These are phyloP conservation scores for Fragum whitleyi DNA, from an alignment of 2,888 invertebrate species.

Conservation along the genomic window DNA sequence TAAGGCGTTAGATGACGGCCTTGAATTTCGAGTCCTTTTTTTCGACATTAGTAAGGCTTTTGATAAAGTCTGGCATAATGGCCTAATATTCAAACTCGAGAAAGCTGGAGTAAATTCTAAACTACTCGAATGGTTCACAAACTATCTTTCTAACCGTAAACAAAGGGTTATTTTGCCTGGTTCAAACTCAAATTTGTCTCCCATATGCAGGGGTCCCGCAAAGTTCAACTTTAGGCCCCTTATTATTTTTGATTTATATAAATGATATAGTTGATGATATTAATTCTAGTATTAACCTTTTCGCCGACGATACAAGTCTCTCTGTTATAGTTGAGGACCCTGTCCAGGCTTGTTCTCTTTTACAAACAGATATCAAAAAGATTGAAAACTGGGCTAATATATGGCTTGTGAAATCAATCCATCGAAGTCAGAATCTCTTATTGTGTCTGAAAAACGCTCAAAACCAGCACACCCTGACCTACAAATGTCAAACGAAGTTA, in stretches of 20 bases:
- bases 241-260: constrained; percentile 1
- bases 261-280: background rate
- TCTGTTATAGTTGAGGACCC: too few species aligned
- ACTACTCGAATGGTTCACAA: background rate
- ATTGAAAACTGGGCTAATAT: background rate
- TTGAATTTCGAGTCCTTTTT: too few species aligned
- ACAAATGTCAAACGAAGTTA: too few species aligned
- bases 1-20: too few species aligned
- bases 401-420: constrained; percentile 6
- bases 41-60: background rate
- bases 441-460: too few species aligned
- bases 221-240: background rate
- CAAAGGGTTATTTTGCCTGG: background rate
- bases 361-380: too few species aligned
- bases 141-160: background rate
- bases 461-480: too few species aligned
- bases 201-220: background rate
- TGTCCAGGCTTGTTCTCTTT: too few species aligned
- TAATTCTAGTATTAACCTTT: too few species aligned
- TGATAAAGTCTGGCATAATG: background rate
- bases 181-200: background rate
- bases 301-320: constrained; percentile 3
- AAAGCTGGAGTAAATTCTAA: background rate
- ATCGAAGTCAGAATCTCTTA: too few species aligned
- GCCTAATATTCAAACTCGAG: background rate